These are phyloP conservation scores for Pterocles orientalis DNA, from an alignment of 2,113 vertebrate genomes.

Conservation along the genomic window DNA sequence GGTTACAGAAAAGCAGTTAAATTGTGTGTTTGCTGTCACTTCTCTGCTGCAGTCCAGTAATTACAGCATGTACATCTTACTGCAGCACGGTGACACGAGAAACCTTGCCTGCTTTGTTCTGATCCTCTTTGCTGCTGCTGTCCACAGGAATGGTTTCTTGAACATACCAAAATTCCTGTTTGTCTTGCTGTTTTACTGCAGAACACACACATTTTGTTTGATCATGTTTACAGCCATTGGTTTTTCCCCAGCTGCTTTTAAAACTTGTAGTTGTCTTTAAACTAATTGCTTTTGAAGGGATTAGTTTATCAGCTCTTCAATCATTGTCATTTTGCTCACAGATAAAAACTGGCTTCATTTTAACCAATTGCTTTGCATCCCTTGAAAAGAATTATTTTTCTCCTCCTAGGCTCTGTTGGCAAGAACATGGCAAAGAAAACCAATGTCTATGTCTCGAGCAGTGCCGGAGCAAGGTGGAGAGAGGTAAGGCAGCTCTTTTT, in stretches of 20 bases:
- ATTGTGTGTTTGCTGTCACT: neutral
- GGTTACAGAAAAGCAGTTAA: neutral
- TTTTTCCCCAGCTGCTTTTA: neutral
- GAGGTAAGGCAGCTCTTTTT: slow-evolving; percentile 82
- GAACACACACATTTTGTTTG: neutral
- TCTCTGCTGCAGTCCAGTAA: neutral
- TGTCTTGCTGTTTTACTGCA: neutral
- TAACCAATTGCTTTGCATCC: neutral
- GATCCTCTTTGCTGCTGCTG: neutral
- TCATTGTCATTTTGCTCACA: neutral
- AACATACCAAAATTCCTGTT: neutral
- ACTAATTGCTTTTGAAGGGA: neutral
- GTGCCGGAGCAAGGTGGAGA: slow-evolving; percentile 91
- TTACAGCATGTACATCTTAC: neutral
- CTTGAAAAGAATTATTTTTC: neutral
- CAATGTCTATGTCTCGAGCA: slow-evolving; percentile 95
- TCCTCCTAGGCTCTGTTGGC: slow-evolving; percentile 86
- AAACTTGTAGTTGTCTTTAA: neutral
- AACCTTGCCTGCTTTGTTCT: neutral
- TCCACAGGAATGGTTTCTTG: neutral
- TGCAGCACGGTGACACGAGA: neutral
- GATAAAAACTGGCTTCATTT: slow-evolving; percentile 9
- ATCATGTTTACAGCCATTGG: neutral
- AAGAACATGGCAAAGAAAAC: slow-evolving; percentile 93
- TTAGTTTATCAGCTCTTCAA: neutral